A percentile compares a stretch with the other conserved stretches of the same genome.
Conservation (phyloP, 2,888 invertebrate species). For the Eupithecia tripunctaria region DNA sequence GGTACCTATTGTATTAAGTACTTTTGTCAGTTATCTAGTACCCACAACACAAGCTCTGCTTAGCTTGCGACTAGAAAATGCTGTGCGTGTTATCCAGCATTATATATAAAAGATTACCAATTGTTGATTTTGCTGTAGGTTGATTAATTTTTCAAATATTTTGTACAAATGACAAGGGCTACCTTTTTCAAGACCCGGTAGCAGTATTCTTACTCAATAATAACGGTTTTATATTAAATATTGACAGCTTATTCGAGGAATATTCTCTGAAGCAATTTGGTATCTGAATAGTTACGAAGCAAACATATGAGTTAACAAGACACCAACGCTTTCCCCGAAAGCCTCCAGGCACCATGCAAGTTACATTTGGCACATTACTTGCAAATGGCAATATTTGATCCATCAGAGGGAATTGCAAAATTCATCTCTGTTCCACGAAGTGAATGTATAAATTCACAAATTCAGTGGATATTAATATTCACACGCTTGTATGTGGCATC, state of each 20-base stretch:
- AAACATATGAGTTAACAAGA: conserved; percentile 7
- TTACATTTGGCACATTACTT: conserved; percentile 7
- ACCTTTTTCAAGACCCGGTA: no score
- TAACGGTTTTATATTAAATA: not conserved
- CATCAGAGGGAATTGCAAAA: conserved; percentile 14
- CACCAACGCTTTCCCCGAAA: not conserved
- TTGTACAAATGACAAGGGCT: not conserved
- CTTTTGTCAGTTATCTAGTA: no score
- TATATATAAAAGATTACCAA: no score
- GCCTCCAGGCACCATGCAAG: not conserved
- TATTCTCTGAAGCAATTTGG: not conserved
- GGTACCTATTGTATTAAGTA: no score
- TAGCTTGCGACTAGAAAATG: no score
- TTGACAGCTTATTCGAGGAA: not conserved
- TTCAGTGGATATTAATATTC: conserved; percentile 19
- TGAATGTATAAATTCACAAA: conserved; percentile 3
- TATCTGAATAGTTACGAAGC: not conserved
- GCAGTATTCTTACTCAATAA: no score
- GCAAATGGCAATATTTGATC: conserved; percentile 12
- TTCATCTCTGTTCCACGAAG: conserved; percentile 5
- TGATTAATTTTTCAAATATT: not conserved
- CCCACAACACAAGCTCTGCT: no score
- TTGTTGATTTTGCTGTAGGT: not conserved
- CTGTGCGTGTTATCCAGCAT: no score
- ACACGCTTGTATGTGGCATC: conserved; percentile 5